Evolutionary conservation across 2,888 invertebrate species (phyloP), one percentile per base, ranked within the genome.

Genomic region (Andrena praecox): DNA sequence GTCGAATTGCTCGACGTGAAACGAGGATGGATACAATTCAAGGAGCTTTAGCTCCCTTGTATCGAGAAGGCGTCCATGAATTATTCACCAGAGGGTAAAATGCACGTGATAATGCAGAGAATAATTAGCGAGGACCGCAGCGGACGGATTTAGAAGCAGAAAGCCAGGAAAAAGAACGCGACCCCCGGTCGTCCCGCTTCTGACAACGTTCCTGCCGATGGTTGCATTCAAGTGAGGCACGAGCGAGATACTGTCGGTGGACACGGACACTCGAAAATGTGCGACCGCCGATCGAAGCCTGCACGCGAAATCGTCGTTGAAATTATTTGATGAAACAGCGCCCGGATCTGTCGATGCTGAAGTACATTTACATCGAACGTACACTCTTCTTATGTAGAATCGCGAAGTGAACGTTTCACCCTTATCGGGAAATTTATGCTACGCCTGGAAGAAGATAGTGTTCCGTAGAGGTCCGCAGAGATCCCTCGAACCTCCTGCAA

Each of bases 251-350:
- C 80, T 68, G 75, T 70, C 81, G 70, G 52, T 56, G 60, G 60
- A 67, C 81, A 80, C 69, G 81, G 70, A 82, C 75, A 82, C 81
- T 82, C 64, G 70, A 70, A 75, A 82, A 80, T 42, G 75, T 12
- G 80, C 62, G 74, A 74, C 70, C 74, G 60, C 69, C 80, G 59
- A 72, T 79, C 68, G 80, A 69, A 56, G 54, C 54, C 31, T 35
- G 73, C 80, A 81, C 80, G 80, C 80, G 73, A 80, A 56, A 48
- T 54, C 67, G 27, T 63, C 67, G 42, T 59, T 29, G 31, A n/a
- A 70, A 77, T 77, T 60, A 62, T 70, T 80, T 66, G 48, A 10
- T 33, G 8, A 35, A 20, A 42, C 33, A 29, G 12, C 31, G 4
- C n/a, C 20, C n/a, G 42, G 35, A 60, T 68, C 42, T n/a, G 33